phyloP scores from a whole-genome alignment of 2,113 vertebrate genomes.

The Raja brachyura region DNA sequence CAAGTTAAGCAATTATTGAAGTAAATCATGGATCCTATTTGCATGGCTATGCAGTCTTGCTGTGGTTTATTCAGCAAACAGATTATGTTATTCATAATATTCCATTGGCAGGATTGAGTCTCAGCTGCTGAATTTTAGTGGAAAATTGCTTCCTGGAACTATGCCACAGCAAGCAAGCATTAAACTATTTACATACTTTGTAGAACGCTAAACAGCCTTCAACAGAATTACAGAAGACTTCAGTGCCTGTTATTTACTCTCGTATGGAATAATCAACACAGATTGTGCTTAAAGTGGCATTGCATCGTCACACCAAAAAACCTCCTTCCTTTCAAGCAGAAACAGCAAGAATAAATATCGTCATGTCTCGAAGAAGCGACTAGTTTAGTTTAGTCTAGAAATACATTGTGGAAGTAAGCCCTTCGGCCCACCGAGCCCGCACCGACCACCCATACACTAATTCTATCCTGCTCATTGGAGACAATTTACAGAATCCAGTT shows the following conservation, averaged over 20 bases:
- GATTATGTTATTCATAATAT: background rate
- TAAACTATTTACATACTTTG: slow-evolving; percentile 11
- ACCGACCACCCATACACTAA: too few species aligned
- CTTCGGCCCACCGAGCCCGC: too few species aligned
- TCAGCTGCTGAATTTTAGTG: slow-evolving; percentile 17
- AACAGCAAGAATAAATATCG: background rate
- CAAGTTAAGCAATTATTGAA: background rate
- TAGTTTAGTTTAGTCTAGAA: background rate
- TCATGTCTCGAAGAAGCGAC: background rate
- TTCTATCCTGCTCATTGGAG: too few species aligned
- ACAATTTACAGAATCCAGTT: too few species aligned
- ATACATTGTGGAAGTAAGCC: too few species aligned
- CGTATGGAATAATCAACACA: background rate
- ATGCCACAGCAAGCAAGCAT: background rate
- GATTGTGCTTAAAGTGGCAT: background rate
- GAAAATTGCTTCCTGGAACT: slow-evolving; percentile 15
- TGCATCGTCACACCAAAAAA: background rate
- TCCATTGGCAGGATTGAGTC: background rate
- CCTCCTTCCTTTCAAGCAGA: background rate
- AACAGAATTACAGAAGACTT: background rate
- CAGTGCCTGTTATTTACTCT: background rate
- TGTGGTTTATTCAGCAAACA: background rate
- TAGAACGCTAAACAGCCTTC: background rate
- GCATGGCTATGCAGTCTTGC: background rate
- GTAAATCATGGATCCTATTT: background rate